Percentiles rank a stretch among this genome's conserved stretches.
phyloP scores from a whole-genome alignment of 2,797 vertebrate species.

The Borostomias antarcticus region DNA sequence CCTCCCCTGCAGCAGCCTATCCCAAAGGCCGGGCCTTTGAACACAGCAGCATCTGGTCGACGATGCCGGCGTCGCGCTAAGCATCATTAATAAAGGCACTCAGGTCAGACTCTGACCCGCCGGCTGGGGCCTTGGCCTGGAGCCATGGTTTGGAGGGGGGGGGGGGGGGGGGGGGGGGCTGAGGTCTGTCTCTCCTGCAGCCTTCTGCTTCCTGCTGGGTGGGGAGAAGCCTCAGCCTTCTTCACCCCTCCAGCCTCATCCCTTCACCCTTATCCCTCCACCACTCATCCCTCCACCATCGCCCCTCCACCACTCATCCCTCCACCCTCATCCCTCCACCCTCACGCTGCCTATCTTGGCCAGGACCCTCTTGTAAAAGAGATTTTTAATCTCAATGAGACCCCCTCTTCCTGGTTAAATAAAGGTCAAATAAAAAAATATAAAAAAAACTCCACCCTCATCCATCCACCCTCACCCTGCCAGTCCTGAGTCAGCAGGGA shows the following conservation, averaged over 20 bases:
- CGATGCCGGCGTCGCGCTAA: background rate
- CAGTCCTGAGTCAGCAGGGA: background rate
- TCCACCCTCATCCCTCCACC: too few species aligned
- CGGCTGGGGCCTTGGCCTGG: background rate
- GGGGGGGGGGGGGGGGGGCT: background rate
- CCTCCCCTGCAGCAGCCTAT: background rate
- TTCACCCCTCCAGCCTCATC: too few species aligned
- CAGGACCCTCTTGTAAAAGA: too few species aligned
- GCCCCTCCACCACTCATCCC: background rate
- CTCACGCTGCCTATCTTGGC: too few species aligned
- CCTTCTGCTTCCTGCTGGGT: background rate
- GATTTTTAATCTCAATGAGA: too few species aligned
- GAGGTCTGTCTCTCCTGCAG: background rate
- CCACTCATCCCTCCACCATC: background rate
- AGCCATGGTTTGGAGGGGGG: background rate
- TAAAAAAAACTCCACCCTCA: background rate
- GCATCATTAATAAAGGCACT: constrained; percentile 19
- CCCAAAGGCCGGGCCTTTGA: background rate
- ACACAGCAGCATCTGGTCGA: background rate
- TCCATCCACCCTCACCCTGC: background rate
- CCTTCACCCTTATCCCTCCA: background rate
- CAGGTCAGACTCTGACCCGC: background rate
- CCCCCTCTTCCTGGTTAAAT: too few species aligned
- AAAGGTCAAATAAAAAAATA: too few species aligned
- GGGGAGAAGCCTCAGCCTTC: too few species aligned